Base-by-base conservation (phyloP, 2,113 vertebrate species). In the Nettapus auritus region DNA sequence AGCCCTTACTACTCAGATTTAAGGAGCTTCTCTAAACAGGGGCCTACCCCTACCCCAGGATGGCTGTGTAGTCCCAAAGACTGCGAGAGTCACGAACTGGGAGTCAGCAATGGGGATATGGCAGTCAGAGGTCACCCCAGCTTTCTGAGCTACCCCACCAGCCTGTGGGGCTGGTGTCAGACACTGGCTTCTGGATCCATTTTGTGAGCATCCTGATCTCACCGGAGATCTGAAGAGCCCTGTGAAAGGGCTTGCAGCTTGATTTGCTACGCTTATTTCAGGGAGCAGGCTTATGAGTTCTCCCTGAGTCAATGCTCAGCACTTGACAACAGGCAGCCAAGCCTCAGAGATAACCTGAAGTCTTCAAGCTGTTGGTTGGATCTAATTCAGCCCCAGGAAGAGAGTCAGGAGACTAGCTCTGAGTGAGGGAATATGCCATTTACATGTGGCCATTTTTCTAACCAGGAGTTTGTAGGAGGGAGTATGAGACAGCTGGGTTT, bases 361-460 rank as follows among this genome's bases (percentile, higher is more conserved):
- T 77, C 64, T 76, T 56, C 85, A 96, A 89, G 88, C 85, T 94
- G 84, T 83, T 59, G 77, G 28, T 55, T 96, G 94, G 85, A 89
- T 67, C 46, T 81, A 44, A 85, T 88, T 96, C 85, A 96, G 84
- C 20, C 69, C 48, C 78, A 81, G 68, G 59, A 81, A 96, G 92
- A 82, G 66, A 82, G 66, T 64, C 18, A 4, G 73, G 63, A 86
- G 68, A 63, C 31, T 18, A 56, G 63, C 44, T 94, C 48, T 50
- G 70, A 74, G 76, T 68, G 71, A 64, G 70, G 73, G 82, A 89
- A 67, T 82, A 84, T 86, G 55, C 67, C 46, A 53, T 86, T 86
- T 93, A 67, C 48, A 50, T 48, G 48, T 38, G 73, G 59, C 67
- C 57, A 33, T 83, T 94, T 88, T 63, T 92, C 83, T 85, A 77